phyloP scores from a whole-genome alignment of 2,888 invertebrate genomes.

The Drosophila neonasuta region DNA sequence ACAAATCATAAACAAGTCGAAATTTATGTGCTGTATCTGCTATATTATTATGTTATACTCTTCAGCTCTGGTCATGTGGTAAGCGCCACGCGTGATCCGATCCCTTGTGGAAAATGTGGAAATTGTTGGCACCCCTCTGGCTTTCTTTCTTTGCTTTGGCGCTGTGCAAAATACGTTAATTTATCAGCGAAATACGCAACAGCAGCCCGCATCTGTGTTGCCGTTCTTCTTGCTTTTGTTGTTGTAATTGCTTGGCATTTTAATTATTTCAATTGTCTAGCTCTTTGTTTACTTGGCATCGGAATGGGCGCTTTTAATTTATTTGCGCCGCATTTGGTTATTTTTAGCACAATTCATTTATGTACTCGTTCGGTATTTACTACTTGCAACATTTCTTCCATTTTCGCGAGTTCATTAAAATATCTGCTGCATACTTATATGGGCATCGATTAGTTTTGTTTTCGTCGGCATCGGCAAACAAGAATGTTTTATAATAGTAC shows the following conservation, averaged over 20 bases:
- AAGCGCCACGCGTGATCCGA: slow-evolving; percentile 49
- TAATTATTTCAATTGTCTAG: slow-evolving; percentile 74
- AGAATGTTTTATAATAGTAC: slow-evolving; percentile 12
- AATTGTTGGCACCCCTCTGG: slow-evolving; percentile 1
- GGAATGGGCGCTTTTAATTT: slow-evolving; percentile 56
- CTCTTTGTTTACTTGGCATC: slow-evolving; percentile 63
- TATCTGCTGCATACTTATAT: slow-evolving; percentile 63
- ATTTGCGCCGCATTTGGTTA: slow-evolving; percentile 59
- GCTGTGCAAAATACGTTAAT: slow-evolving; percentile 60
- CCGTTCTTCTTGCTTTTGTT: slow-evolving; percentile 34
- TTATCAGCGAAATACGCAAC: slow-evolving; percentile 62
- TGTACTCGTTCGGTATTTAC: slow-evolving; percentile 41
- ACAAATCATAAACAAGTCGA: slow-evolving; percentile 69
- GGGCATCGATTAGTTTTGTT: slow-evolving; percentile 46
- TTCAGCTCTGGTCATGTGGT: slow-evolving; percentile 38
- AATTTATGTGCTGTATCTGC: slow-evolving; percentile 46
- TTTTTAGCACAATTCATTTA: slow-evolving; percentile 67
- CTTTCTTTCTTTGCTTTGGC: slow-evolving; percentile 1
- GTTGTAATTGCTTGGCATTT: slow-evolving; percentile 61
- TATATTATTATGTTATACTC: not conserved
- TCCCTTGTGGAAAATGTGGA: slow-evolving; percentile 11
- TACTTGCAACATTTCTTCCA: slow-evolving; percentile 10
- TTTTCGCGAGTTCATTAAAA: slow-evolving; percentile 47
- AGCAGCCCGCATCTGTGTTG: slow-evolving; percentile 61
- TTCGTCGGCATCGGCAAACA: slow-evolving; percentile 8